Percentiles rank a stretch among this genome's conserved stretches.
Evolutionary conservation across 2,113 vertebrate species (phyloP).

Genomic region (Phalacrocorax carbo): DNA sequence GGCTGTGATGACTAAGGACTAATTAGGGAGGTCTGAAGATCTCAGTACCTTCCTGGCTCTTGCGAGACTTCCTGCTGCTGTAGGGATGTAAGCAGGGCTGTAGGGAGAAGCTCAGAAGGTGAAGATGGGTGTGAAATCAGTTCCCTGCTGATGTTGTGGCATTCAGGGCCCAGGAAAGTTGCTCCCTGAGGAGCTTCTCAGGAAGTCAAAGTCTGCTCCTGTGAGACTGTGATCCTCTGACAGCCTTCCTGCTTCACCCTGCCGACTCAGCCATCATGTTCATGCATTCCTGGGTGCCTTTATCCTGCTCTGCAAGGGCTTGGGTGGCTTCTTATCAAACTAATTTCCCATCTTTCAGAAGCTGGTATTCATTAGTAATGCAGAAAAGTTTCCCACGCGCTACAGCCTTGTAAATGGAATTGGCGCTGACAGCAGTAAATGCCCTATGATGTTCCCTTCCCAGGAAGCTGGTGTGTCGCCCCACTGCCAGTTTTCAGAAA

Average conservation of each 20-base stretch:
- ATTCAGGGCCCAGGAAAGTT: background rate
- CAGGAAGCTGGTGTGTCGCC: background rate
- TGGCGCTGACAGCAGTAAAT: background rate
- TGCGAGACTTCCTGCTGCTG: background rate
- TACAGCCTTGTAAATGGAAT: background rate
- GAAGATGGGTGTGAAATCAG: background rate
- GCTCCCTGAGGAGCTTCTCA: background rate
- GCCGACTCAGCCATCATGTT: background rate
- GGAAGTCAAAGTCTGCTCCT: background rate
- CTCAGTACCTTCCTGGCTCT: background rate
- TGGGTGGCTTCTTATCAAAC: slow-evolving; percentile 51
- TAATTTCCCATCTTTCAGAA: slow-evolving; percentile 42
- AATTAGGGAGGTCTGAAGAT: slow-evolving; percentile 13
- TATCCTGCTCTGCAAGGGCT: slow-evolving; percentile 32
- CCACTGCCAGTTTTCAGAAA: background rate
- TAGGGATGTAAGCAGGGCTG: background rate
- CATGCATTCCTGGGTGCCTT: slow-evolving; percentile 8
- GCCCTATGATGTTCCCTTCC: background rate
- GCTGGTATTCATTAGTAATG: background rate
- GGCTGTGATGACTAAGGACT: slow-evolving; percentile 11
- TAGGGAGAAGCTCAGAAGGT: background rate
- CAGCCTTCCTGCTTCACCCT: background rate
- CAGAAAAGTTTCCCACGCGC: background rate
- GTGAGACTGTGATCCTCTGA: background rate
- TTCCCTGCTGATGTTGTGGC: background rate